These are phyloP conservation scores for Macrotrachela quadricornifera DNA, from an alignment of 1,140 invertebrate species.

Conservation along the genomic window DNA sequence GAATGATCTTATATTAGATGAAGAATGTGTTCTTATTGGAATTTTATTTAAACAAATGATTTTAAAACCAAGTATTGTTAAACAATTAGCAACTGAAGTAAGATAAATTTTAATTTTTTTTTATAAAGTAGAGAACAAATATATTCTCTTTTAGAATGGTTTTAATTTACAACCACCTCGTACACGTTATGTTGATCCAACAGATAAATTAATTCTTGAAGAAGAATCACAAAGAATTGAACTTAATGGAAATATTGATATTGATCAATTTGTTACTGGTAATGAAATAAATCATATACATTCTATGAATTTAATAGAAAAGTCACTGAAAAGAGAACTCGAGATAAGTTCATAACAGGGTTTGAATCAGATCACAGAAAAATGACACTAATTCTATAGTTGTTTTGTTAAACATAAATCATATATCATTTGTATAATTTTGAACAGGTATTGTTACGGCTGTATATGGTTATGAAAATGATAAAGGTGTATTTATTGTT, in stretches of 20 bases:
- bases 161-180: too few species aligned
- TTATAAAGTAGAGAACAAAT: constrained; percentile 1
- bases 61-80: constrained; percentile 71
- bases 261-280: too few species aligned
- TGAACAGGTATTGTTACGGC: constrained; percentile 35
- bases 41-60: constrained; percentile 75
- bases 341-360: too few species aligned
- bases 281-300: too few species aligned
- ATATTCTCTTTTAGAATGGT: constrained; percentile 32
- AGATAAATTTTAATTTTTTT: too few species aligned
- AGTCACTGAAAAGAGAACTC: too few species aligned
- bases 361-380: too few species aligned
- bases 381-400: too few species aligned
- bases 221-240: constrained; percentile 69
- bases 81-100: constrained; percentile 53
- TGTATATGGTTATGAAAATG: constrained; percentile 41
- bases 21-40: constrained; percentile 53
- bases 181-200: too few species aligned
- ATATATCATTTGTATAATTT: too few species aligned
- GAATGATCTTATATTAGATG: constrained; percentile 44
- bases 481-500: constrained; percentile 44
- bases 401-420: constrained; percentile 35
- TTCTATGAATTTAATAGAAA: too few species aligned
- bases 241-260: constrained; percentile 27
- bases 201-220: constrained; percentile 62